phyloP scores from a whole-genome alignment of 1,140 invertebrate species.

The Theocolax elegans region DNA sequence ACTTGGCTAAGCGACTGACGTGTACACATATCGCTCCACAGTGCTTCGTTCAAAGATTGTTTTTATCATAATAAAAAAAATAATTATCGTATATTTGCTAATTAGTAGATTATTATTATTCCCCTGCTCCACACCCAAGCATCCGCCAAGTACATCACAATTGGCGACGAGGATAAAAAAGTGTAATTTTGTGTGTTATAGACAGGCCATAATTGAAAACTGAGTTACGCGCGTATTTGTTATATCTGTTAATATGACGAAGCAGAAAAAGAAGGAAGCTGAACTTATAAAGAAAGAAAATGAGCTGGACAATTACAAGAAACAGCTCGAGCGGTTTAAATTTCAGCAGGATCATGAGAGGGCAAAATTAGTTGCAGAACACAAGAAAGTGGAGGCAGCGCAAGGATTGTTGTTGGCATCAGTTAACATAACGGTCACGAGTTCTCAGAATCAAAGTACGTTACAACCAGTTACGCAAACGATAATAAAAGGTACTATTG shows the following conservation, averaged over 20 bases:
- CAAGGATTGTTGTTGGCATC: background rate
- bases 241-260: background rate
- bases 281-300: background rate
- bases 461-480: background rate
- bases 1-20: no score
- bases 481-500: background rate
- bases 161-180: background rate
- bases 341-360: background rate
- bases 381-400: background rate
- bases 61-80: no score
- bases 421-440: background rate
- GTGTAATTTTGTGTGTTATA: background rate
- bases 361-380: background rate
- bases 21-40: no score
- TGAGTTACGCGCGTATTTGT: background rate
- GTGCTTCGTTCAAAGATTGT: no score
- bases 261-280: background rate
- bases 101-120: no score
- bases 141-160: no score
- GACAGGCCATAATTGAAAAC: background rate
- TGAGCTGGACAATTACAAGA: background rate
- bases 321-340: background rate
- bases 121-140: no score
- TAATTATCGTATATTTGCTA: no score
- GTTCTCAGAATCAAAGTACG: no score